Evolutionary conservation across 1,140 invertebrate species (phyloP), one percentile per base, ranked within the genome.

Genomic region (Marisa cornuarietis): DNA sequence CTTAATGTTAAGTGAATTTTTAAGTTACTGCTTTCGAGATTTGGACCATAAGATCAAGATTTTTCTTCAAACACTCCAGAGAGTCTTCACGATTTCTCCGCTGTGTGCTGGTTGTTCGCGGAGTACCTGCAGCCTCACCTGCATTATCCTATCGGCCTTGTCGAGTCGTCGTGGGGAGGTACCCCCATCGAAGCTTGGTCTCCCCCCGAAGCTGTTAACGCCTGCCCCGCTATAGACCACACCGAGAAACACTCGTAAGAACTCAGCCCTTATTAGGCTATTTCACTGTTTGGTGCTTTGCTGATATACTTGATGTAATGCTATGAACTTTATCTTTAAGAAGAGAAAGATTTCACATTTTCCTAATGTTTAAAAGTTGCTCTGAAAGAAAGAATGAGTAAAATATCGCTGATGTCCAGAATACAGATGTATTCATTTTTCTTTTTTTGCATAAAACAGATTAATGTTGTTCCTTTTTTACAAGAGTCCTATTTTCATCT

Each of bases 101-200:
- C 85, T 16, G 81, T 88, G 13, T 89, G 88, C 68, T 87, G 85
- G 80, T 76, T 87, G 63, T 88, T 81, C 74, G 88, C 83, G 7
- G 81, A 83, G 68, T 78, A 83, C 42, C 62, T 89, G 22, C 81
- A 86, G 11, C 77, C 83, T 13, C 77, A 84, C 61, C 75, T 86
- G 16, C 79, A 82, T 8, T 82, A 83, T 31, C 88, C 89, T 9
- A 85, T 90, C n/a, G 88, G 89, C 13, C 69, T 89, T 22, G 79
- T 90, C 0, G 82, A 85, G 18, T 81, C 87, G 6, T 76, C 79
- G 31, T 88, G 85, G 83, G 87, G 86, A 26, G 89, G 89, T 0
- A 90, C 87, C n/a, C 58, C 73, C 16, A 84, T 89, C 16, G 84
- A 89, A 42, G 83, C 84, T 8, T 90, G 89, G 89, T 87, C 85